Evolutionary conservation across 2,113 vertebrate species (phyloP).

Genomic region (Oxyura jamaicensis): DNA sequence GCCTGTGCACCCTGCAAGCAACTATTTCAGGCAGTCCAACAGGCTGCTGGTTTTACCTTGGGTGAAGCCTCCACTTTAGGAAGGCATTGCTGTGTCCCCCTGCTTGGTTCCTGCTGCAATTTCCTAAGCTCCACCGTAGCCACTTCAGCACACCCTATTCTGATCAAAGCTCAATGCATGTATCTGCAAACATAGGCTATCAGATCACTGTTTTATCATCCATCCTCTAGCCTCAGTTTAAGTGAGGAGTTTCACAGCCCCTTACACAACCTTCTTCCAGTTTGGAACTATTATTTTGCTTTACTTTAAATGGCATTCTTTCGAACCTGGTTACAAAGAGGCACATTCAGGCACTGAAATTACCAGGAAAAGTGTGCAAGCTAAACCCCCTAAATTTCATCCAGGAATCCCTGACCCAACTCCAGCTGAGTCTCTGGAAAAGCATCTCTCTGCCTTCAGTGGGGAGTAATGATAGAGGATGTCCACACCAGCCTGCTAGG

Average conservation of each 20-base stretch:
- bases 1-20: neutral
- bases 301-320: neutral
- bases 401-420: neutral
- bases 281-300: neutral
- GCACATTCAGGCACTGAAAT: neutral
- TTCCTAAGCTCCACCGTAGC: neutral
- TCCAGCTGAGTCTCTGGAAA: neutral
- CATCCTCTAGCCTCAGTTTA: neutral
- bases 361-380: neutral
- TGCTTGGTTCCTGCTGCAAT: fast-evolving
- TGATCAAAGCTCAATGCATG: neutral
- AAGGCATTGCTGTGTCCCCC: neutral
- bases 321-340: neutral
- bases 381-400: neutral
- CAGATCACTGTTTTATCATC: neutral
- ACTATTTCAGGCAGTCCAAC: neutral
- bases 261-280: neutral
- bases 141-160: neutral
- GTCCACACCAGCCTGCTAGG: neutral
- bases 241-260: neutral
- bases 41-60: neutral
- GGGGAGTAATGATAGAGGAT: neutral
- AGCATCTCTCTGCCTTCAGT: neutral
- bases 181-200: neutral
- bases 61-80: neutral